Evolutionary conservation across 2,888 invertebrate species (phyloP), one percentile per base, ranked within the genome.

Genomic region (Cerastis rubricosa): DNA sequence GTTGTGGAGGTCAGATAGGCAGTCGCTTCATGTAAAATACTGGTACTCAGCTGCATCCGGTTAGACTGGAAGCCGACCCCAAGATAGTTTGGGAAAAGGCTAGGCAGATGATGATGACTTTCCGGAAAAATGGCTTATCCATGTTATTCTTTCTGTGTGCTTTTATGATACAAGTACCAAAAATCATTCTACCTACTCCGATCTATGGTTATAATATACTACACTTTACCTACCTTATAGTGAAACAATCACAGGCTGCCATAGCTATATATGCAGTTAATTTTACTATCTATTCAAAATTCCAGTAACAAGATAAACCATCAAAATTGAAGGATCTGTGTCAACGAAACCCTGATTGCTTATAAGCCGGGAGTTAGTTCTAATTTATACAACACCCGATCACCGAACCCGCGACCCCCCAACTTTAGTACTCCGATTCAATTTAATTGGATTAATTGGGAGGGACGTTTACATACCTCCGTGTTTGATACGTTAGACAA

Each of bases 381-480:
- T 76, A 86, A 86, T 84, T 80, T 78, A 80, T 82, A 80, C 72
- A 82, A 74, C 59, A 79, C 57, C 75, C 78, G 67, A 72, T 81
- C 75, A 72, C 77, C 64, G 65, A 83, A 78, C 63, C 77, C 25
- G 49, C 64, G 71, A 65, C 71, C 76, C 54, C 35, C n/a, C 43
- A 76, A 80, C 51, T 67, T 84, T 35, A 75, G 71, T 67, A 71
- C 51, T 86, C 54, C 63, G 14, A 71, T 87, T 79, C 72, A 78
- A 86, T 85, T 86, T 76, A 87, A 87, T 75, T 78, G 80, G 82
- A 84, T 86, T 86, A 84, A 78, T 85, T 76, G 75, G 71, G 71
- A 64, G 78, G 84, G 72, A 71, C 54, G 85, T 76, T 67, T 69
- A 72, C 78, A 71, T 74, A 74, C 70, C 63, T 59, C 54, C 25